These are phyloP conservation scores for Mesorhabditis spiculigera DNA, from an alignment of 2,888 invertebrate species.

Conservation along the genomic window DNA sequence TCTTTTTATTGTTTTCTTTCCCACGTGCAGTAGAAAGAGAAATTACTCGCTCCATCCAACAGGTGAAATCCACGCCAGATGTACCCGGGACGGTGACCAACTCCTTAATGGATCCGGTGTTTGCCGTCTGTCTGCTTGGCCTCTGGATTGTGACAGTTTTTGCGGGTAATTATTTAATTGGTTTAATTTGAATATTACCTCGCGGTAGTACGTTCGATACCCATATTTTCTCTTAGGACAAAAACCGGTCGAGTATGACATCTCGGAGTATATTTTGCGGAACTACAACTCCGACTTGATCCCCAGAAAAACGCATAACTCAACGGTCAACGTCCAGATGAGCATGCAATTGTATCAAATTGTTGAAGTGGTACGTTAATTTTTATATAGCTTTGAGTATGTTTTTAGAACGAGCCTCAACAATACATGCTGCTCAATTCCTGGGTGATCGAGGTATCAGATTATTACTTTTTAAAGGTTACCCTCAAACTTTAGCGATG, in stretches of 20 bases:
- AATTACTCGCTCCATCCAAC: too few species aligned
- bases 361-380: slow-evolving; percentile 46
- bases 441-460: slow-evolving; percentile 52
- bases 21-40: too few species aligned
- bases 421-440: slow-evolving; percentile 55
- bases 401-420: slow-evolving; percentile 52
- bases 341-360: slow-evolving; percentile 56
- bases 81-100: too few species aligned
- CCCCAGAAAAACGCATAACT: slow-evolving; percentile 18
- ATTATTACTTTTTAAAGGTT: background rate
- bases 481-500: slow-evolving; percentile 33
- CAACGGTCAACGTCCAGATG: slow-evolving; percentile 49
- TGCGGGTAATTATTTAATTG: too few species aligned
- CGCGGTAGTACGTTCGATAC: too few species aligned
- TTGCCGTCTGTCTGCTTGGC: too few species aligned
- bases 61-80: too few species aligned
- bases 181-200: too few species aligned
- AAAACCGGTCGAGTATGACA: background rate
- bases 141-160: too few species aligned
- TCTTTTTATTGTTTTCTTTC: too few species aligned
- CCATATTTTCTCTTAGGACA: background rate
- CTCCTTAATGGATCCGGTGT: too few species aligned
- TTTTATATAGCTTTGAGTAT: too few species aligned
- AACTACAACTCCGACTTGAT: slow-evolving; percentile 8
- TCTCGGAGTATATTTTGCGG: slow-evolving; percentile 2